Percentiles rank a stretch among this genome's conserved stretches.
Evolutionary conservation across 2,888 invertebrate species (phyloP).

Genomic region (Hydraecia micacea): DNA sequence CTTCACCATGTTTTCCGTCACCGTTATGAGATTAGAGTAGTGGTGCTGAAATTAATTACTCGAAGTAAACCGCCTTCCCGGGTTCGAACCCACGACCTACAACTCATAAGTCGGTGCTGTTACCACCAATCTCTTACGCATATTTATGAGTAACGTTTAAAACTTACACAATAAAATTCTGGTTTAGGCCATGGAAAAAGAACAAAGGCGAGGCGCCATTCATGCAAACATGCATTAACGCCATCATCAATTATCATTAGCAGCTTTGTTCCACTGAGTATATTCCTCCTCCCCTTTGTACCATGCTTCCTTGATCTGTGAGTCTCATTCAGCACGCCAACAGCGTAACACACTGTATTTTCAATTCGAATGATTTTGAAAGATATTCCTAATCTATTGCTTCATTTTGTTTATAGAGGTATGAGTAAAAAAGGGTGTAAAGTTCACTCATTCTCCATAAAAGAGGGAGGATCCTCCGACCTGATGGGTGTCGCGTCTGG

Average conservation of each 20-base stretch:
- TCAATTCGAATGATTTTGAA: background rate
- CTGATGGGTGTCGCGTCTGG: no score
- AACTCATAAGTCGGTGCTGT: background rate
- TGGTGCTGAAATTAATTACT: background rate
- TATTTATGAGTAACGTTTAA: background rate
- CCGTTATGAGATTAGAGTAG: background rate
- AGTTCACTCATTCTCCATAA: no score
- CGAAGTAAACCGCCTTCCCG: background rate
- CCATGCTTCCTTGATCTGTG: background rate
- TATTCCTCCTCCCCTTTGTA: no score
- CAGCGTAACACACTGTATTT: no score
- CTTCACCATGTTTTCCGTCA: background rate
- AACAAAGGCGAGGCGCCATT: background rate
- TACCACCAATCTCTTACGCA: background rate
- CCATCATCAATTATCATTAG: background rate
- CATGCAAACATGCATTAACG: background rate
- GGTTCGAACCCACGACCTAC: background rate
- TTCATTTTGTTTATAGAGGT: background rate
- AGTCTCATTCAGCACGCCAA: background rate
- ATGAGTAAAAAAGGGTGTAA: no score
- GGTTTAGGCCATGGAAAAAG: background rate
- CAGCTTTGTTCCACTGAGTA: background rate
- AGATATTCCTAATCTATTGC: background rate
- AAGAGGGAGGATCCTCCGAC: no score
- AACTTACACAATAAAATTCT: no score